Evolutionary conservation across 2,113 vertebrate genomes (phyloP).

Genomic region (Lepus timidus): DNA sequence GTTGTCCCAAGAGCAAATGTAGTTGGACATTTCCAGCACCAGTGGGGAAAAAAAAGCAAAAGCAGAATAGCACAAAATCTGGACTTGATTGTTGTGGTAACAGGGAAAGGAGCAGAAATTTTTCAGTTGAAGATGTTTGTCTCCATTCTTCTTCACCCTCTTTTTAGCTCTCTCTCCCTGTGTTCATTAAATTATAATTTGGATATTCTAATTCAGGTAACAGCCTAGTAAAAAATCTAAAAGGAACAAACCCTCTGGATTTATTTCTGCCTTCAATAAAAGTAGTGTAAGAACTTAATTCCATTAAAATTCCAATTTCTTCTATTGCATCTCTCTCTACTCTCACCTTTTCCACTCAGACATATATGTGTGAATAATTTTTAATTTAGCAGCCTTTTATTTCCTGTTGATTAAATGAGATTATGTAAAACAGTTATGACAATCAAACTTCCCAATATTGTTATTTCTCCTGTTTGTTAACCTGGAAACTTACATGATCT

Average conservation of each 20-base stretch:
- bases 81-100: not conserved
- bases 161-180: not conserved
- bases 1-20: constrained; percentile 36
- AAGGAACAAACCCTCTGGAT: not conserved
- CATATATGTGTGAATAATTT: not conserved
- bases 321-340: not conserved
- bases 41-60: not conserved
- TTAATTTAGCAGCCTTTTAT: not conserved
- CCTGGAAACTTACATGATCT: not conserved
- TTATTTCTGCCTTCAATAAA: constrained; percentile 51
- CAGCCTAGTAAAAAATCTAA: not conserved
- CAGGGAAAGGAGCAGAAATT: not conserved
- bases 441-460: not conserved
- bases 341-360: not conserved
- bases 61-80: not conserved
- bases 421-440: not conserved
- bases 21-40: not conserved
- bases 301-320: not conserved
- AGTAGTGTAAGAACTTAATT: not conserved
- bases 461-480: not conserved
- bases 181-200: not conserved
- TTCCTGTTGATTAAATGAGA: constrained; percentile 14
- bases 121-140: not conserved
- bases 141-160: not conserved
- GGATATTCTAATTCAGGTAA: constrained; percentile 48